phyloP scores from a whole-genome alignment of 2,113 vertebrate genomes.

The Burhinus bistriatus region DNA sequence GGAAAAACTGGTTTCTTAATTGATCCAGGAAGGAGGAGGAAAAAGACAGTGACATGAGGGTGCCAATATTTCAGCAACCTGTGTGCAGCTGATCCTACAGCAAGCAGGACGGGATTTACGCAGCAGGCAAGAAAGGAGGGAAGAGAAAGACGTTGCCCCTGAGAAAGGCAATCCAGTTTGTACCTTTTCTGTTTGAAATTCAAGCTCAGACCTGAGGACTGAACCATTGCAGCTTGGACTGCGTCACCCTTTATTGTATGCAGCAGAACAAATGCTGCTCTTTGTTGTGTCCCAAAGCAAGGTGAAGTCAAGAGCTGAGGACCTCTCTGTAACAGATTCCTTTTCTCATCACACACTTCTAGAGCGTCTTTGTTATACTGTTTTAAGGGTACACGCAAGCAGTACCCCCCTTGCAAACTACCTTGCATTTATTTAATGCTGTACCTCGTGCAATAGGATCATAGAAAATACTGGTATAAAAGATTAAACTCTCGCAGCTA shows the following conservation, averaged over 20 bases:
- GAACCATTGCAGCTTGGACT: not conserved
- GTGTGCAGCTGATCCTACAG: conserved; percentile 19
- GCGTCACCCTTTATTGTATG: not conserved
- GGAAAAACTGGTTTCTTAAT: conserved; percentile 71
- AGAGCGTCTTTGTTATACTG: not conserved
- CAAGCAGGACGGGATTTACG: not conserved
- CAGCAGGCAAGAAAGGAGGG: not conserved
- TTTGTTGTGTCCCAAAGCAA: conserved; percentile 2
- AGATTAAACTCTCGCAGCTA: not conserved
- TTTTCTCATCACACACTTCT: not conserved
- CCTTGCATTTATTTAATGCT: not conserved
- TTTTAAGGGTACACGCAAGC: not conserved
- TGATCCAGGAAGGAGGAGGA: conserved; percentile 54
- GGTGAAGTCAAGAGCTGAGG: not conserved
- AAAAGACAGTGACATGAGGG: conserved; percentile 32
- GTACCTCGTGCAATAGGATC: not conserved
- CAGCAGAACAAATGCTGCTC: conserved; percentile 25
- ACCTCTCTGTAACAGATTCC: not conserved
- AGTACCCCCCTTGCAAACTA: not conserved
- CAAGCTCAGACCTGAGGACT: conserved; percentile 21
- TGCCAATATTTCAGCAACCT: conserved; percentile 53
- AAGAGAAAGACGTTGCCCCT: not conserved
- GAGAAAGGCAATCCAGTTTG: not conserved
- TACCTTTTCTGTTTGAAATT: conserved; percentile 16
- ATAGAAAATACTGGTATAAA: not conserved